Base-by-base conservation (phyloP, 1,140 invertebrate genomes). In the Bombus soroeensis region DNA sequence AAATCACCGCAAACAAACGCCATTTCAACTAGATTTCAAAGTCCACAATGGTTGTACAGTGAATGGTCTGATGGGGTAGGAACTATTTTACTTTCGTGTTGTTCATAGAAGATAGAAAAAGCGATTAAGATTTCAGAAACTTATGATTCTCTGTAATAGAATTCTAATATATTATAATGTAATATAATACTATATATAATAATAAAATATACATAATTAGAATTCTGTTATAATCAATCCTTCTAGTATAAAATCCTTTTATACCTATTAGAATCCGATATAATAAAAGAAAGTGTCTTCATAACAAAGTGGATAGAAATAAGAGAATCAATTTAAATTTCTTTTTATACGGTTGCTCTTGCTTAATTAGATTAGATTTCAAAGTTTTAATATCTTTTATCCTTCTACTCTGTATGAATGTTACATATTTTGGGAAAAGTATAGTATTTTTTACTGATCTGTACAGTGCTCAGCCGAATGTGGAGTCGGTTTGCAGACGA, bases 401-500 rank as follows among this genome's bases (percentile, higher is more conserved):
- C 6, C 34, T 75, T 71, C 2, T 15, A 28, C 3, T 34, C 5
- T 43, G 1, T 28, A 72, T 13, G 39, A n/a, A 37, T 53, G 47
- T 6, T 53, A 72, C 25, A 28, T 72, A 13, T 72, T 43, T 18
- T 13, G 32, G 25, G 8, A 8, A 57, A 34, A 9, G 4, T 41
- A 22, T 34, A 32, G n/a, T 25, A 25, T 53, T 28, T 43, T 53
- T 32, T 59, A 18, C 3, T 3, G 70, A 88, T 34, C 2, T 71
- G 39, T n/a, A 3, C 34, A 94, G 93, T 94, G 93, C 22, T 92
- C 93, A 3, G 87, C 91, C 12, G 90, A 92, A 64, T 94, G 94
- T 81, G 92, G 92, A 32, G 83, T 59, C 25, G 94, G 93, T 1
- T 68, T 90, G 93, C 73, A 95, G 93, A 87, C 96, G 94, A 92